Base-by-base conservation (phyloP, 2,888 invertebrate genomes). In the Gymnocheta viridis region DNA sequence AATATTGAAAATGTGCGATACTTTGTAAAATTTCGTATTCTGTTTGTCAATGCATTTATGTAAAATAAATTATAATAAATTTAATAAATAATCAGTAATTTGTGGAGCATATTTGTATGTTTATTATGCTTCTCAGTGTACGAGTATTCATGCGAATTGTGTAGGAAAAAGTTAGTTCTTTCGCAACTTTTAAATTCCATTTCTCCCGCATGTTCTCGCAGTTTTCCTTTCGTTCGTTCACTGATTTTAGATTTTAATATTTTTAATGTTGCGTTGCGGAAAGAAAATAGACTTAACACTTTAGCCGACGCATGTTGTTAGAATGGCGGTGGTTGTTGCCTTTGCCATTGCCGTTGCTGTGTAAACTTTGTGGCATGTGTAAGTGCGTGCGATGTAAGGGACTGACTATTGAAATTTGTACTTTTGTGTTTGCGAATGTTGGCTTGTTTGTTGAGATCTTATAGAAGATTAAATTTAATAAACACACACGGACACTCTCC, bases 271-370 rank as follows among this genome's bases (percentile, higher is more conserved):
- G 44, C 44, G 27, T 62, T 79, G 72, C 38, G 66, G 35, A 58
- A 56, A 24, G 41, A 44, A 76, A 62, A 78, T n/a, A 67, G 73
- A 73, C 67, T 82, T 73, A 82, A 69, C 82, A 78, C 67, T 82
- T 69, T 62, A 82, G 54, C 60, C 35, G 60, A 82, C 78, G 78
- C 82, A 73, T 69, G 35, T 62, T 82, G 41, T 17, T 58, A 22
- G 35, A 24, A 66, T 56, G 60, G 24, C 60, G 29, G 41, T 54
- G 41, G 10, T 49, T 58, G 5, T 14, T 74, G 44, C 47, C 19
- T 17, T 22, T 27, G 27, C 24, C 5, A 2, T 3, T 27, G 54
- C 27, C n/a, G 24, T 27, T 7, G 9, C 54, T 27, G 54, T 51
- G n/a, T 6, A 27, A 27, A n/a, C 2, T 41, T 2, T 51, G 27